Evolutionary conservation across 2,797 vertebrate species (phyloP).

Genomic region (Gorsachius magnificus): DNA sequence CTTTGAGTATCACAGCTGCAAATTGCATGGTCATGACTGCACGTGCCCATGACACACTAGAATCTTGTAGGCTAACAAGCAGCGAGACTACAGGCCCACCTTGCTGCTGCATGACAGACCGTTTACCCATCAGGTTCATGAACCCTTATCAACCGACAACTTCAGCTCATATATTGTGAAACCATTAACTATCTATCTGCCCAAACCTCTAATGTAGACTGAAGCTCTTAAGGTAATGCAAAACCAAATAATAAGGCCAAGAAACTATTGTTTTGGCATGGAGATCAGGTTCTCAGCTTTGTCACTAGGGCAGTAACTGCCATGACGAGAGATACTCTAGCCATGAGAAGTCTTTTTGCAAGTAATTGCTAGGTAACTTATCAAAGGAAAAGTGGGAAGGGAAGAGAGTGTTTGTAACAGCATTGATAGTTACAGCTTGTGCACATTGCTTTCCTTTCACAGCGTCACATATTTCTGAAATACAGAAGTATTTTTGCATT

Average conservation of each 20-base stretch:
- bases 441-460: neutral
- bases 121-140: neutral
- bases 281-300: neutral
- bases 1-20: neutral
- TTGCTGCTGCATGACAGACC: neutral
- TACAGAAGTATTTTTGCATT: neutral
- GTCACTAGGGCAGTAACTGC: neutral
- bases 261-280: neutral
- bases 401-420: neutral
- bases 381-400: neutral
- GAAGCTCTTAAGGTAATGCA: neutral
- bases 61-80: neutral
- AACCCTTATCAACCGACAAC: neutral
- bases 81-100: neutral
- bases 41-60: rapidly evolving
- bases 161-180: neutral
- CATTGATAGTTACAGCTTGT: neutral
- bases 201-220: neutral
- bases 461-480: neutral
- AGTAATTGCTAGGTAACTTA: neutral
- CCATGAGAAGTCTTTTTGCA: neutral
- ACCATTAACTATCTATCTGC: neutral
- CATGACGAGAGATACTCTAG: neutral
- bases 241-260: neutral
- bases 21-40: neutral